phyloP scores from a whole-genome alignment of 92 coral and sea anemone genomes.

The Pocillopora meandrina region DNA sequence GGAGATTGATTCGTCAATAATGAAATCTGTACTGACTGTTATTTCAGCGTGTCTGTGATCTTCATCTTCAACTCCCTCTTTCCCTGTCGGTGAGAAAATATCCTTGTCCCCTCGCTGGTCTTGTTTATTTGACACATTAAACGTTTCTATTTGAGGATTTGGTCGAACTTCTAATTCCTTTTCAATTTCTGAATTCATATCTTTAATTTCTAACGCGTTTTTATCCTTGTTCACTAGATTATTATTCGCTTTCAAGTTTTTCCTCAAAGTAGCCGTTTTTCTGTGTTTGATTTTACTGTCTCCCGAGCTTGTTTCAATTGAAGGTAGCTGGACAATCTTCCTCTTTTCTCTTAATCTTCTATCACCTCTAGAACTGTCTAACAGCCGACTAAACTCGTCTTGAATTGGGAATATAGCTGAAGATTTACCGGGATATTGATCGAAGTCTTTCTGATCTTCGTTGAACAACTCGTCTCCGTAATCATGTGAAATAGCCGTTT shows the following conservation, averaged over 20 bases:
- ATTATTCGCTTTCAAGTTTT: background rate
- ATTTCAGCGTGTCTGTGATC: background rate
- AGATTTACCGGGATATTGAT: background rate
- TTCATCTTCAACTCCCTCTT: background rate
- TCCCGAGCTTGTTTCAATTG: background rate
- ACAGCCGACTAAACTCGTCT: constrained; percentile 24
- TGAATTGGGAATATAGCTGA: constrained; percentile 63
- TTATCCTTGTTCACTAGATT: background rate
- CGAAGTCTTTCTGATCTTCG: constrained; percentile 10
- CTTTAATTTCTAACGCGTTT: background rate
- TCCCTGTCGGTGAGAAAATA: background rate
- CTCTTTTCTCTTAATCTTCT: constrained; percentile 8
- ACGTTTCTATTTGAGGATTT: too few species aligned
- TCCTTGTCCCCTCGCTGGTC: background rate
- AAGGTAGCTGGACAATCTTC: constrained; percentile 5
- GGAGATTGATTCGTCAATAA: constrained; percentile 1
- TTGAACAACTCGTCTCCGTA: constrained; percentile 1
- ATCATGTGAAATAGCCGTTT: background rate
- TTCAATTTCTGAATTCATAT: background rate
- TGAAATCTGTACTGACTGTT: background rate
- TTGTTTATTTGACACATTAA: too few species aligned
- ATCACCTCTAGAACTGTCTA: background rate
- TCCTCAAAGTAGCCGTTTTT: background rate
- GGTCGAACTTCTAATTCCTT: background rate
- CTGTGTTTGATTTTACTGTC: constrained; percentile 11